Conservation (phyloP, 2,888 invertebrate genomes). For the Drosophila siamana region DNA sequence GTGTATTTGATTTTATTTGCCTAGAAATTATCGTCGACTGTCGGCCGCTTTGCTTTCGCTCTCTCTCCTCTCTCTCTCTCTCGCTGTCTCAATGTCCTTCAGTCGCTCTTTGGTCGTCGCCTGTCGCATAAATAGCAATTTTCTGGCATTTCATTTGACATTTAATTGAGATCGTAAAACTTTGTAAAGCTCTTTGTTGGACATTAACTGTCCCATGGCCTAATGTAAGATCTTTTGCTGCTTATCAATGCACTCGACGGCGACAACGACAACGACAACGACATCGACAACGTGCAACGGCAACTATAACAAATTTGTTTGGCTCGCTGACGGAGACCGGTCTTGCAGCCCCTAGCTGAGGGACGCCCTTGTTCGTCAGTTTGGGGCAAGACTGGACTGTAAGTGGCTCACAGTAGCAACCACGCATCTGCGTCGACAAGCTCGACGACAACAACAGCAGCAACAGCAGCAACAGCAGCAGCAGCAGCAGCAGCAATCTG, state of each 20-base stretch:
- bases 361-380: constrained; percentile 54
- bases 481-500: constrained; percentile 35
- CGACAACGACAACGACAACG: constrained; percentile 3
- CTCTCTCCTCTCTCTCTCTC: constrained; percentile 7
- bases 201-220: constrained; percentile 65
- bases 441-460: constrained; percentile 40
- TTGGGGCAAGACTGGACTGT: constrained; percentile 58
- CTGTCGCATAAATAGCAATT: constrained; percentile 81
- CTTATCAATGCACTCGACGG: constrained; percentile 63
- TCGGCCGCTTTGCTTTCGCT: constrained; percentile 43
- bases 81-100: constrained; percentile 1
- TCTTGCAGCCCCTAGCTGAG: constrained; percentile 20
- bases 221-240: constrained; percentile 73
- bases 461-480: constrained; percentile 27
- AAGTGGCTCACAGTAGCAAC: constrained; percentile 72
- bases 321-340: constrained; percentile 20
- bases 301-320: constrained; percentile 53
- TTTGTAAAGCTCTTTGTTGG: constrained; percentile 76
- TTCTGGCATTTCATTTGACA: constrained; percentile 82
- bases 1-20: constrained; percentile 78
- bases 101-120: constrained; percentile 45
- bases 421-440: constrained; percentile 64
- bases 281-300: neutral
- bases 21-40: constrained; percentile 70
- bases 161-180: constrained; percentile 82